A percentile compares a stretch with the other conserved stretches of the same genome.
These are phyloP conservation scores for Nipponia nippon DNA, from an alignment of 2,113 vertebrate genomes.

Conservation along the genomic window DNA sequence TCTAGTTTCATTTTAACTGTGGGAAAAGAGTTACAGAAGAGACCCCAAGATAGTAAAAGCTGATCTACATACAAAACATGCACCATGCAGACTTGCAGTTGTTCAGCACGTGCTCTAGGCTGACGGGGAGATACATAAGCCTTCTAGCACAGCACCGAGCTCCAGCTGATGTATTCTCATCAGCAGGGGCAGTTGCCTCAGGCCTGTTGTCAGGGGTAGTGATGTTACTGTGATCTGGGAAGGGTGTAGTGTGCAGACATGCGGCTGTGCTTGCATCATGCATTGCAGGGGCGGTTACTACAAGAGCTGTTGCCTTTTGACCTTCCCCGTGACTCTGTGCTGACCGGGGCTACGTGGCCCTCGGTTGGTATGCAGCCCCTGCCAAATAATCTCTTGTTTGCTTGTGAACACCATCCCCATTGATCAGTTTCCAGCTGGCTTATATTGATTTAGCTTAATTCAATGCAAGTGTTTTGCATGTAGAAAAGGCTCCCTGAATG, in stretches of 20 bases:
- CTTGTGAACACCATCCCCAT: background rate
- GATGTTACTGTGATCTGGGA: background rate
- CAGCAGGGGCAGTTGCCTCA: background rate
- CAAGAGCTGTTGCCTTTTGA: background rate
- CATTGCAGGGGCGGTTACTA: background rate
- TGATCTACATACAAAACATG: background rate
- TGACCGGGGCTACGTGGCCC: background rate
- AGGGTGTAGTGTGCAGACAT: background rate
- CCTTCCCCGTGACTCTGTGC: background rate
- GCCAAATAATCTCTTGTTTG: conserved; percentile 1
- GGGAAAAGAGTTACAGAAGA: background rate
- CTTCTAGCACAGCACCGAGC: background rate
- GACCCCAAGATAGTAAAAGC: background rate
- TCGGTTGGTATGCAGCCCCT: background rate
- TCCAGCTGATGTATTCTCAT: background rate
- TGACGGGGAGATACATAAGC: background rate
- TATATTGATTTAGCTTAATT: conserved; percentile 47
- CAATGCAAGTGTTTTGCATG: conserved; percentile 39
- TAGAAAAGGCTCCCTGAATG: background rate
- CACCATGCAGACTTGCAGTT: fast-evolving
- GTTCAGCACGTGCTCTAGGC: background rate
- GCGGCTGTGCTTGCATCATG: background rate
- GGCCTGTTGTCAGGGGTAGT: background rate
- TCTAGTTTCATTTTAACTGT: background rate
- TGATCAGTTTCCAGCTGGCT: conserved; percentile 37